These are phyloP conservation scores for Poeciliopsis retropinna DNA, from an alignment of 2,113 vertebrate species.

Conservation along the genomic window DNA sequence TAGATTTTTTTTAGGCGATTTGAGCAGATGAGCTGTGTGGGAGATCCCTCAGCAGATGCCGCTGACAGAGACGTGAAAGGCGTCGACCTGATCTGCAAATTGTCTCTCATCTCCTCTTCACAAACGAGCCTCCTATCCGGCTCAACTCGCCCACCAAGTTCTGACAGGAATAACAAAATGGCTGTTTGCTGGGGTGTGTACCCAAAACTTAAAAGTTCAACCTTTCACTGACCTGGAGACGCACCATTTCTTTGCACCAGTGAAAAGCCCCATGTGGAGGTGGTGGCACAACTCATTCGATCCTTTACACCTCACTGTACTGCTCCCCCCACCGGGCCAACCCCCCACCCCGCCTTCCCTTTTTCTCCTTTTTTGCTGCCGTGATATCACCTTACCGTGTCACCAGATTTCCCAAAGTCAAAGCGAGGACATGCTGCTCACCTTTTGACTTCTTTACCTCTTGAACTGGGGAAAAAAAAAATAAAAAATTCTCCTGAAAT, in stretches of 20 bases:
- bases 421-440: conserved; percentile 67
- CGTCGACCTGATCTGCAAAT: conserved; percentile 51
- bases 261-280: conserved; percentile 51
- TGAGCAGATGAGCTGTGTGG: conserved; percentile 19
- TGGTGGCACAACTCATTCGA: conserved; percentile 45
- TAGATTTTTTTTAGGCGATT: neutral
- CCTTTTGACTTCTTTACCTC: conserved; percentile 80
- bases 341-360: neutral
- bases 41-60: conserved; percentile 33
- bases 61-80: conserved; percentile 52
- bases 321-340: neutral
- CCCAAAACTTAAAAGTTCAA: conserved; percentile 29
- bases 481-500: conserved; percentile 34
- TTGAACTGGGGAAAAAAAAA: conserved; percentile 65
- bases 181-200: conserved; percentile 4
- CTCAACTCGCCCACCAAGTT: conserved; percentile 43
- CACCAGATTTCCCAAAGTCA: conserved; percentile 80
- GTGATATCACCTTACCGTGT: conserved; percentile 79
- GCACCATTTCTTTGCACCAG: conserved; percentile 11
- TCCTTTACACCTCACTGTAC: conserved; percentile 39
- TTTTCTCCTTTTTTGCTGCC: conserved; percentile 44
- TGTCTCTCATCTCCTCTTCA: conserved; percentile 32
- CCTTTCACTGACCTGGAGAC: conserved; percentile 56
- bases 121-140: conserved; percentile 48
- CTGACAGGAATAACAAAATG: conserved; percentile 6